Evolutionary conservation across 2,113 vertebrate genomes (phyloP).

Genomic region (Ammodytes dubius): DNA sequence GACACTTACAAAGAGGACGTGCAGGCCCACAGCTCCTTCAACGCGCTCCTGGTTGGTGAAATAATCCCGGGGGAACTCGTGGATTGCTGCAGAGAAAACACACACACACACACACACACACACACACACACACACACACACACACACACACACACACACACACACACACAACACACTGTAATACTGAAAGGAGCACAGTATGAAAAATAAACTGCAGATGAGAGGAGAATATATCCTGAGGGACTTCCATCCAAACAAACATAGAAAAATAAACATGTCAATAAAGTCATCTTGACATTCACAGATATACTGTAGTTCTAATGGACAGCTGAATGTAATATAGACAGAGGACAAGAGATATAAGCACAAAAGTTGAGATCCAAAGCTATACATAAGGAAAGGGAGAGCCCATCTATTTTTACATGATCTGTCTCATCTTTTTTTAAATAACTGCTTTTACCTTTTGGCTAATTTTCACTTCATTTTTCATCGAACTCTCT

Average conservation of each 20-base stretch:
- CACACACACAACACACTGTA: neutral
- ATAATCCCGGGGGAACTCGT: slow-evolving; percentile 95
- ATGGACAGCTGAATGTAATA: neutral
- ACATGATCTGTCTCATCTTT: neutral
- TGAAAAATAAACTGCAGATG: neutral
- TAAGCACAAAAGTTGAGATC: neutral
- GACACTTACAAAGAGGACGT: slow-evolving; percentile 94
- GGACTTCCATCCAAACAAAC: neutral
- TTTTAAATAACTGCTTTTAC: neutral
- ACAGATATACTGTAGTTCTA: neutral
- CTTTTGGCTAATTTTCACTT: too few species aligned
- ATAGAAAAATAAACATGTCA: neutral
- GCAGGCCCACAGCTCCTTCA: slow-evolving; percentile 92
- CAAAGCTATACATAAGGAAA: neutral
- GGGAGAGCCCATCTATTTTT: too few species aligned
- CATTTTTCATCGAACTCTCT: too few species aligned
- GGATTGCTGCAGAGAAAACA: slow-evolving; percentile 87
- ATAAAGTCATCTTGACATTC: neutral
- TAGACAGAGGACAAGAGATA: neutral
- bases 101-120: slow-evolving; percentile 1
- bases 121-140: too few species aligned
- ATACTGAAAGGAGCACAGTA: neutral
- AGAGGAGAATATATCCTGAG: neutral
- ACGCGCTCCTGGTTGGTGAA: slow-evolving; percentile 91
- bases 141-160: neutral